Evolutionary conservation across 1,140 invertebrate genomes (phyloP), one percentile per base, ranked within the genome.

Genomic region (Drosophila burlai): DNA sequence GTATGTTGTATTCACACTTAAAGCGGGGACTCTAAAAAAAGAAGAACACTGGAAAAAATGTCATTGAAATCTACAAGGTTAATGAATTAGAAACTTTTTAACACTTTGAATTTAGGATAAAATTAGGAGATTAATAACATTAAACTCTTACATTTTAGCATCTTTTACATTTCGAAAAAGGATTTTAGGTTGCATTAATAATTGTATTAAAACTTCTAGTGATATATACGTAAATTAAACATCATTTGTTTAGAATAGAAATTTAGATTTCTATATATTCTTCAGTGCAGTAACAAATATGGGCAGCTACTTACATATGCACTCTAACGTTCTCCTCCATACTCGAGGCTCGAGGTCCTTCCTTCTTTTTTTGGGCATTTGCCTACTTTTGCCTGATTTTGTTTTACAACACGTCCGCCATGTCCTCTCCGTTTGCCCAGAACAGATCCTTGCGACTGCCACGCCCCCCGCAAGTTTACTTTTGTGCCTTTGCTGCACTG

Each of bases 1-100:
- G 97, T 97, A 94, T 94, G 94, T 89, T 75, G 40, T 54, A 59
- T 40, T 69, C 76, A 66, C 81, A 81, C 77, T 71, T 68, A 50
- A 18, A 31, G 31, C 15, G 11, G 10, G 13, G 38, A 45, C 36
- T 36, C 29, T 26, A 47, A 72, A 50, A 72, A 49, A 69, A 60
- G 21, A 54, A 40, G 61, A 36, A 49, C 61, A 45, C 36, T 16
- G 13, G 13, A 16, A 38, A 58, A 24, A 43, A 40, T 21, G 8
- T 11, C 9, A 8, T 2, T 9, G n/a, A 36, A 16, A 21, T 1
- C 29, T 18, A 21, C 2, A 54, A 21, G 36, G 3, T 8, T n/a
- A 18, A 59, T 15, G 18, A 13, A 3, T 3, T 11, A 18, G 7
- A n/a, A n/a, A 31, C 0, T 5, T 11, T 6, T 31, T 2, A 31